Percentiles rank a stretch among this genome's conserved stretches.
Evolutionary conservation across 2,797 vertebrate genomes (phyloP).

Genomic region (Coluber constrictor): DNA sequence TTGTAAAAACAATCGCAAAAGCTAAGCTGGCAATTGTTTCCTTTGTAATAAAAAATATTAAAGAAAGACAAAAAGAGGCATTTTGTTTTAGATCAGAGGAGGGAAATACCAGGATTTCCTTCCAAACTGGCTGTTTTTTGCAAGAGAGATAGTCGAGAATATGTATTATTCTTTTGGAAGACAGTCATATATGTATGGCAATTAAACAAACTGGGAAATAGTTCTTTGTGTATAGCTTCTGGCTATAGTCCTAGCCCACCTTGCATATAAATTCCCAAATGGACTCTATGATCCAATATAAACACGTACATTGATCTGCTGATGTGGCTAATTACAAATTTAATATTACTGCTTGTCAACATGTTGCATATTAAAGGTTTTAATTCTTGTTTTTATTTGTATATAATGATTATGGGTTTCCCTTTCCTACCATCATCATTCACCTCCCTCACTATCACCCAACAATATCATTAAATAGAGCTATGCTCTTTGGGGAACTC

Average conservation of each 20-base stretch:
- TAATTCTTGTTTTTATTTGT: slow-evolving; percentile 2
- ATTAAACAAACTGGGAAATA: not conserved
- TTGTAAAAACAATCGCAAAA: not conserved
- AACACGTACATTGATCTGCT: not conserved
- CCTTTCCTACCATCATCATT: not conserved
- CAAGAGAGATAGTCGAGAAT: not conserved
- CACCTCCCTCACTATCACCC: not conserved
- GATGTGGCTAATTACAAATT: not conserved
- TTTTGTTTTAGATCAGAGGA: not conserved
- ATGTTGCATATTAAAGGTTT: not conserved
- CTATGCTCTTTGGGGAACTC: not conserved
- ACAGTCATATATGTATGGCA: not conserved
- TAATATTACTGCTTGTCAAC: not conserved
- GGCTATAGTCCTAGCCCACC: not conserved
- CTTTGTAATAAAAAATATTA: not conserved
- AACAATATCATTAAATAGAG: not conserved
- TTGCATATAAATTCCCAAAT: not conserved
- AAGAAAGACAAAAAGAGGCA: not conserved
- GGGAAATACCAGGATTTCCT: not conserved
- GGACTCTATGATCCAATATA: not conserved
- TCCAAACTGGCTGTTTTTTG: not conserved
- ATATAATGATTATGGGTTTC: not conserved
- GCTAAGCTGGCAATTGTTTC: not conserved
- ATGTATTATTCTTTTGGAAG: not conserved
- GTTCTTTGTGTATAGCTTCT: not conserved